Base-by-base conservation (phyloP, 2,888 invertebrate genomes). In the Apodemia duryi region DNA sequence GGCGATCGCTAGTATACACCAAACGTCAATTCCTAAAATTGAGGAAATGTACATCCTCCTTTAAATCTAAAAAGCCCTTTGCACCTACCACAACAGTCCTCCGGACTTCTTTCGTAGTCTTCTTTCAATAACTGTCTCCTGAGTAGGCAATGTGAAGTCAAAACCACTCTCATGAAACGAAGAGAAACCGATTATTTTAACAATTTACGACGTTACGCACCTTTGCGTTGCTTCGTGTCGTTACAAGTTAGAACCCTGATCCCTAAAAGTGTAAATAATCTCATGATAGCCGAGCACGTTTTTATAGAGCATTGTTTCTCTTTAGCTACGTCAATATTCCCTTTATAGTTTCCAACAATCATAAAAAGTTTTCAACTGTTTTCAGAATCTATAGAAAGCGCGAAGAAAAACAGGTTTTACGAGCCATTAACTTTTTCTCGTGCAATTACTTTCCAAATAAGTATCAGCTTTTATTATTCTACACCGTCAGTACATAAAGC, bases 341-440 rank as follows among this genome's bases (percentile, higher is more conserved):
- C 32, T 57, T 57, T 57, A 32, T 57, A 57, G 32, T 57, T 57
- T 32, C 32, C 57, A 32, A 57, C 57, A 57, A 35, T 57, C 11
- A 57, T 57, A 57, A 54, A 54, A 57, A 57, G 32, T 57, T 57
- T 57, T 57, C 13, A 57, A 29, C 57, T 57, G 57, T 57, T 57
- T 57, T 11, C 32, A 28, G 13, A 57, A 32, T 57, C 57, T 32
- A 57, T 57, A 57, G 32, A 57, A 57, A 57, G 11, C 32, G 11
- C 32, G 32, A 32, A 5, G 32, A 57, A 57, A 49, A 57, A 57
- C 57, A 57, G 57, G 57, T 57, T 57, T 57, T 57, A 57, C 13
- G 57, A 57, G 57, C 32, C 57, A 57, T 57, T 32, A 29, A 32
- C 32, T 57, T 57, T 57, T 57, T 57, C 57, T 29, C 57, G 57